Percentiles rank a stretch among this genome's conserved stretches.
Evolutionary conservation across 2,888 invertebrate species (phyloP).

Genomic region (Malacosoma neustria): DNA sequence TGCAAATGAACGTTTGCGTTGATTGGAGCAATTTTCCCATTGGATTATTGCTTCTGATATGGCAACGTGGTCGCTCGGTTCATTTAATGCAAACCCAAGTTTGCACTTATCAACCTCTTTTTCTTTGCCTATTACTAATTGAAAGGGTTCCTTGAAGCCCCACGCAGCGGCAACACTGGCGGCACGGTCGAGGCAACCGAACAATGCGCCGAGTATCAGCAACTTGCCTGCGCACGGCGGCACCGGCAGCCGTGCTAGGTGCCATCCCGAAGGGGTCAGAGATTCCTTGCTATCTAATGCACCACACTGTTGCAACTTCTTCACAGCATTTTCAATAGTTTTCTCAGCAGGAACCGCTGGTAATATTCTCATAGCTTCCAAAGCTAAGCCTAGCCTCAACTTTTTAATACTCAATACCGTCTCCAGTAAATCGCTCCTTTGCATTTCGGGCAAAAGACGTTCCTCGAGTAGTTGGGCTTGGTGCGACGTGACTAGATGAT

Average conservation of each 20-base stretch:
- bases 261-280: constrained; percentile 92
- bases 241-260: constrained; percentile 90
- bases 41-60: constrained; percentile 80
- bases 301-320: constrained; percentile 73
- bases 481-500: constrained; percentile 83
- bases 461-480: constrained; percentile 77
- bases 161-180: constrained; percentile 90
- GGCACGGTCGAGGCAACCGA: constrained; percentile 92
- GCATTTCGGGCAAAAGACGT: constrained; percentile 88
- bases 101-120: constrained; percentile 74
- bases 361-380: constrained; percentile 79
- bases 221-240: constrained; percentile 94
- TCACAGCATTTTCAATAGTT: constrained; percentile 80
- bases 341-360: constrained; percentile 83
- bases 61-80: constrained; percentile 86
- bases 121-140: constrained; percentile 82
- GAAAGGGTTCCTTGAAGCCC: constrained; percentile 90
- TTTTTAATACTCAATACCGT: constrained; percentile 88
- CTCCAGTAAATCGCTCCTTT: constrained; percentile 87
- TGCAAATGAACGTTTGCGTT: constrained; percentile 72
- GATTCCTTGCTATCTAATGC: constrained; percentile 84
- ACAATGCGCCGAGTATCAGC: constrained; percentile 88
- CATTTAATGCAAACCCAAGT: constrained; percentile 73
- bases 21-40: constrained; percentile 56
- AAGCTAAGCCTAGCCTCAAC: constrained; percentile 80